A percentile compares a stretch with the other conserved stretches of the same genome.
Evolutionary conservation across 2,888 invertebrate genomes (phyloP).

Genomic region (Campoplex nolae): DNA sequence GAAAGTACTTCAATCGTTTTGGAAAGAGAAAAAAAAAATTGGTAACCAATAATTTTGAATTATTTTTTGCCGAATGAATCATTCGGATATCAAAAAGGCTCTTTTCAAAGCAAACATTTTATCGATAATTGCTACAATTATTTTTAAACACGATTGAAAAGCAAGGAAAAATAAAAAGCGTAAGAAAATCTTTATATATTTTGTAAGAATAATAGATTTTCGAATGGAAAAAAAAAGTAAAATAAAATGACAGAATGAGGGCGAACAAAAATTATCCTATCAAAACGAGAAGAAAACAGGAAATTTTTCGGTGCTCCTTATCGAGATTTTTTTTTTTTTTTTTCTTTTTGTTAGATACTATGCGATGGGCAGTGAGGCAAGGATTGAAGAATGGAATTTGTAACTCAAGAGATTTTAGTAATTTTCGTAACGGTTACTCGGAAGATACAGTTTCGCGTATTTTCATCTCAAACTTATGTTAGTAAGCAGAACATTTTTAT

Average conservation of each 20-base stretch:
- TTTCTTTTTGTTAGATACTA: neutral
- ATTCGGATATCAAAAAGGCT: neutral
- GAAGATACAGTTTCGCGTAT: slow-evolving; percentile 9
- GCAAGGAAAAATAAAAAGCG: neutral
- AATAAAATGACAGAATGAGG: neutral
- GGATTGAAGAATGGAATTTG: neutral
- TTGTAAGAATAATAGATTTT: neutral
- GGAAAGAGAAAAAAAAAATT: neutral
- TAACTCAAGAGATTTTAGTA: slow-evolving; percentile 66
- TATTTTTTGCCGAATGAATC: neutral
- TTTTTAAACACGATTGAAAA: neutral
- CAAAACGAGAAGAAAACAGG: neutral
- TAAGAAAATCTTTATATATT: neutral
- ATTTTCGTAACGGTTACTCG: slow-evolving; percentile 27
- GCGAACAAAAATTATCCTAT: neutral
- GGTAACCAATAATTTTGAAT: neutral
- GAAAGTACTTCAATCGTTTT: neutral
- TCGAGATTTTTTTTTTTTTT: neutral
- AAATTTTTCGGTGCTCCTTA: neutral
- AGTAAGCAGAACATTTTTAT: neutral
- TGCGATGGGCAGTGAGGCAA: neutral
- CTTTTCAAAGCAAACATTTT: neutral
- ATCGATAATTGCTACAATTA: neutral
- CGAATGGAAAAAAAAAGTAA: neutral
- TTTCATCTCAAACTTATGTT: neutral